These are phyloP conservation scores for Trachops cirrhosus DNA, from an alignment of 2,797 vertebrate species.

Conservation along the genomic window DNA sequence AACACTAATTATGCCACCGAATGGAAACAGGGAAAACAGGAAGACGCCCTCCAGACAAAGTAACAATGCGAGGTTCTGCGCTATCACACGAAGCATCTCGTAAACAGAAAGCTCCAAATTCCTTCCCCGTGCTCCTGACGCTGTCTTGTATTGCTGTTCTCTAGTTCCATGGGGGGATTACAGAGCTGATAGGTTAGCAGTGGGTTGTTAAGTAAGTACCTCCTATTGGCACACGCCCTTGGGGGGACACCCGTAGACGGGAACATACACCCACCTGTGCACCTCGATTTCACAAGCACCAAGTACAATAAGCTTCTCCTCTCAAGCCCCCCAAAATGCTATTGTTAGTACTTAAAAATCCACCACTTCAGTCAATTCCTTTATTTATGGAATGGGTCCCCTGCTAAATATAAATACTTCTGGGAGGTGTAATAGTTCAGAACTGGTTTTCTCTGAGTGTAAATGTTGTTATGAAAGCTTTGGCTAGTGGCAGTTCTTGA, in stretches of 20 bases:
- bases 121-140: conserved; percentile 34
- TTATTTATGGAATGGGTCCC: background rate
- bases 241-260: background rate
- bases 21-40: conserved; percentile 82
- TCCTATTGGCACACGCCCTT: background rate
- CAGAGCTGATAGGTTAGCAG: background rate
- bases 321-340: background rate
- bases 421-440: background rate
- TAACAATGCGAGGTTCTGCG: conserved; percentile 69
- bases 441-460: background rate
- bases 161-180: background rate
- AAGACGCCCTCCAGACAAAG: conserved; percentile 72
- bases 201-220: background rate
- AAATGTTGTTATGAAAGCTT: background rate
- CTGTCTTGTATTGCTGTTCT: conserved; percentile 40
- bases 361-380: background rate
- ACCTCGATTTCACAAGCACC: background rate
- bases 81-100: conserved; percentile 49
- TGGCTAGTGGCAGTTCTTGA: conserved; percentile 13
- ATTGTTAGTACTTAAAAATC: background rate
- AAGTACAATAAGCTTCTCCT: background rate
- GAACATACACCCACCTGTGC: background rate
- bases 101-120: conserved; percentile 58
- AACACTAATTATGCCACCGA: conserved; percentile 61
- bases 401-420: conserved; percentile 3